Evolutionary conservation across 2,888 invertebrate species (phyloP).

Genomic region (Ophioninae sp.): DNA sequence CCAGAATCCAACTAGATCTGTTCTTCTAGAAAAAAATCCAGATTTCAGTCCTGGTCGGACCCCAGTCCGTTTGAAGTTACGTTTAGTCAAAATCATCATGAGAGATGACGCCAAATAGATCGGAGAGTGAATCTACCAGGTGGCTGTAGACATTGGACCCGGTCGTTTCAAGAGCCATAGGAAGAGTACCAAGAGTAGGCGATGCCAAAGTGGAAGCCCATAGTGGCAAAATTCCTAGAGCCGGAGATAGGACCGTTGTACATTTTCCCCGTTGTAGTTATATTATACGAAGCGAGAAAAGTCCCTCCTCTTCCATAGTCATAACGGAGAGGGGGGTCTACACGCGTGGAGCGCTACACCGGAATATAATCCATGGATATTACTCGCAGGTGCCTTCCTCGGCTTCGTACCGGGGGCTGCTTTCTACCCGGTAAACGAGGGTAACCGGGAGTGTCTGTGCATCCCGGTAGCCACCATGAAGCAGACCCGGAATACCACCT

Average conservation of each 20-base stretch:
- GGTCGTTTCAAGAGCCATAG: too few relatives aligned
- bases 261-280: conserved; percentile 14
- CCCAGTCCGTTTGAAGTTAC: too few relatives aligned
- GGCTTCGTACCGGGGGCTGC: conserved; percentile 32
- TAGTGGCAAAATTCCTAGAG: too few relatives aligned
- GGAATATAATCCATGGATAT: conserved; percentile 54
- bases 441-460: conserved; percentile 11
- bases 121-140: too few relatives aligned
- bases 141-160: too few relatives aligned
- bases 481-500: conserved; percentile 7
- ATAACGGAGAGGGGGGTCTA: conserved; percentile 20
- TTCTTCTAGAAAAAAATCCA: too few relatives aligned
- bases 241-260: background rate
- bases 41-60: too few relatives aligned
- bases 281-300: conserved; percentile 49
- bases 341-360: conserved; percentile 24
- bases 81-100: too few relatives aligned
- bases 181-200: too few relatives aligned
- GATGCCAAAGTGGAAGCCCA: too few relatives aligned
- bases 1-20: too few relatives aligned
- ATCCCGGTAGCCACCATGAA: conserved; percentile 15
- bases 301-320: conserved; percentile 22
- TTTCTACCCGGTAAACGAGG: conserved; percentile 39
- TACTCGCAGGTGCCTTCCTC: conserved; percentile 55
- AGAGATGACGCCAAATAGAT: too few relatives aligned